phyloP scores from a whole-genome alignment of 2,888 invertebrate species.

The Tromatobia lineatoria region DNA sequence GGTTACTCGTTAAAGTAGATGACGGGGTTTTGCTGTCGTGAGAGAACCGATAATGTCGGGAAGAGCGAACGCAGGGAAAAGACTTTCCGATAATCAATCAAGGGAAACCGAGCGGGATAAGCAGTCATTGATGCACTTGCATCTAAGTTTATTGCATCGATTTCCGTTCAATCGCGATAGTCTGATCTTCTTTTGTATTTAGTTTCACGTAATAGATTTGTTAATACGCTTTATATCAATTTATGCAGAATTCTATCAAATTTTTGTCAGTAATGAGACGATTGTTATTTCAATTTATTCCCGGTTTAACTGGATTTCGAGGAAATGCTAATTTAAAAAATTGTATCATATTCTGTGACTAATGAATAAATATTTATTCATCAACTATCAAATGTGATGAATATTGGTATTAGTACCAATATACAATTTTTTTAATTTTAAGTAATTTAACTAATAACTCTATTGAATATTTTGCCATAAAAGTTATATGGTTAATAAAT shows the following conservation, averaged over 20 bases:
- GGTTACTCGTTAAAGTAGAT: slow-evolving; percentile 53
- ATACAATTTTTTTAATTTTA: no score
- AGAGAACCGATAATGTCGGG: slow-evolving; percentile 57
- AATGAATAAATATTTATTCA: neutral
- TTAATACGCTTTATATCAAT: neutral
- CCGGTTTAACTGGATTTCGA: neutral
- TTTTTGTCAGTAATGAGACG: no score
- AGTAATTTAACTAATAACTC: no score
- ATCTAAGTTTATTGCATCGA: neutral
- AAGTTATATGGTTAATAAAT: no score
- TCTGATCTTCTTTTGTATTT: neutral
- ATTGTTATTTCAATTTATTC: neutral
- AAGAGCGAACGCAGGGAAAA: slow-evolving; percentile 49
- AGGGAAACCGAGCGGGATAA: slow-evolving; percentile 3
- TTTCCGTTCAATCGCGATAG: neutral
- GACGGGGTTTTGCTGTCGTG: slow-evolving; percentile 23
- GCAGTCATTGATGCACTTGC: neutral
- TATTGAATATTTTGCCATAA: no score
- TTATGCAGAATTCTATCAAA: no score
- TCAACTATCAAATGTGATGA: no score
- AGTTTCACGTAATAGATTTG: neutral
- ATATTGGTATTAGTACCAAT: no score
- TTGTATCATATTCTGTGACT: neutral
- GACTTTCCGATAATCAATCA: slow-evolving; percentile 60
- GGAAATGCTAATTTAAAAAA: neutral